Conservation (phyloP, 1,140 invertebrate species). For the Glomeris maerens region DNA sequence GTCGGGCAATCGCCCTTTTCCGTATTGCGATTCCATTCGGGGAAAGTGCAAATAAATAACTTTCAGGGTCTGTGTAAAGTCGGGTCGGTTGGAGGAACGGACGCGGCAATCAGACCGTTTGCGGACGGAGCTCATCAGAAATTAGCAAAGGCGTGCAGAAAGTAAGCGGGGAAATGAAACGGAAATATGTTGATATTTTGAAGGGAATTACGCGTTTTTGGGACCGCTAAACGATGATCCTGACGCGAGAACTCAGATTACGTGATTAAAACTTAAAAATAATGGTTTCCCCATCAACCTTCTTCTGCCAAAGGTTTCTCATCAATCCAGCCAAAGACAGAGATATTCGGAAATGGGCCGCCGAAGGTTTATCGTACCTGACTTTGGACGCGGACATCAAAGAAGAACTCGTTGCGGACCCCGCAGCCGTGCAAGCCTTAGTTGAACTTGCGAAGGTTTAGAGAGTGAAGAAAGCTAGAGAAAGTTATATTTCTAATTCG, state of each 20-base stretch:
- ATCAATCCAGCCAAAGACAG: conserved; percentile 72
- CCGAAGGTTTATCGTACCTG: conserved; percentile 92
- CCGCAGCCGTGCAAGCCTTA: conserved; percentile 60
- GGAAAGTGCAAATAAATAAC: too few species aligned
- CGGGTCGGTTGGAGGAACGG: conserved; percentile 88
- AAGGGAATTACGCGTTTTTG: conserved; percentile 10
- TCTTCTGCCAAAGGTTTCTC: conserved; percentile 50
- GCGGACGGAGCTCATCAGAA: conserved; percentile 88
- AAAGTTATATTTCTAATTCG: conserved; percentile 11
- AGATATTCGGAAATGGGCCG: conserved; percentile 87
- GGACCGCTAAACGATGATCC: conserved; percentile 14
- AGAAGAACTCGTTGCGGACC: conserved; percentile 84
- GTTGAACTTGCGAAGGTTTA: conserved; percentile 59
- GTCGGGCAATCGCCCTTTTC: too few species aligned
- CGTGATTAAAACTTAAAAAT: conserved; percentile 5
- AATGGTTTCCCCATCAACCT: too few species aligned
- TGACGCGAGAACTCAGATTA: too few species aligned
- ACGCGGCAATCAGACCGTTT: conserved; percentile 84
- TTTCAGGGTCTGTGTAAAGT: conserved; percentile 82
- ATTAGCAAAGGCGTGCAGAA: conserved; percentile 79
- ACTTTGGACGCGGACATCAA: conserved; percentile 98
- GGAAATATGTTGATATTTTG: too few species aligned
- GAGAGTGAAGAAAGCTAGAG: background rate
- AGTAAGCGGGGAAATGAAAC: conserved; percentile 28
- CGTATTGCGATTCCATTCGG: too few species aligned